Evolutionary conservation across 2,888 invertebrate genomes (phyloP).

Genomic region (Stegana nigrithorax): DNA sequence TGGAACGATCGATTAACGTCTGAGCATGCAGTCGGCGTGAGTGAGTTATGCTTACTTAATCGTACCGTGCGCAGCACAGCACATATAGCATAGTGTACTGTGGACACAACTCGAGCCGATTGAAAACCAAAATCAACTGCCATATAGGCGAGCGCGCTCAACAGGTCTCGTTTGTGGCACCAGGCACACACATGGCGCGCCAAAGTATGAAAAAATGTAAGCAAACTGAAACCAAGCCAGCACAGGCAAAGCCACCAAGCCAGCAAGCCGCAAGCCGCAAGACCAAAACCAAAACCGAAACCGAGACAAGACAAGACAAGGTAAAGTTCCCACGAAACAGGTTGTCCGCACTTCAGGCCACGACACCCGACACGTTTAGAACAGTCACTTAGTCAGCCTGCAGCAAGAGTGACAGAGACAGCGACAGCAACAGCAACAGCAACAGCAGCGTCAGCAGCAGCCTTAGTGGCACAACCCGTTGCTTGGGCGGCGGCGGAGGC

Average conservation of each 20-base stretch:
- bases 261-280: constrained; percentile 47
- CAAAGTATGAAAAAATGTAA: too few relatives aligned
- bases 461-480: constrained; percentile 2
- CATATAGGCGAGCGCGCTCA: too few relatives aligned
- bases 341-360: constrained; percentile 65
- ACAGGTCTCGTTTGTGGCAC: too few relatives aligned
- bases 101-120: background rate
- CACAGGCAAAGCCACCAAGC: constrained; percentile 25
- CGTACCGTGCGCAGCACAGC: too few relatives aligned
- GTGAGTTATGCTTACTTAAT: constrained; percentile 14
- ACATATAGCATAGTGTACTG: too few relatives aligned
- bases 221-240: constrained; percentile 2
- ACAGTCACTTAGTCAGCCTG: background rate
- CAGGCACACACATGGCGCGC: too few relatives aligned
- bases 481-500: background rate
- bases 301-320: constrained; percentile 62
- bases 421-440: constrained; percentile 19
- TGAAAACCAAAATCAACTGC: background rate
- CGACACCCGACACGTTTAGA: constrained; percentile 40
- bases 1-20: too few relatives aligned
- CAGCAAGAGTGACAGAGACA: constrained; percentile 15
- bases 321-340: constrained; percentile 69
- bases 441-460: constrained; percentile 34
- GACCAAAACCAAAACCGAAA: constrained; percentile 54
- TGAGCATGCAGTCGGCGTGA: too few relatives aligned